phyloP scores from a whole-genome alignment of 1,140 invertebrate genomes.

The Drepana arcuata region DNA sequence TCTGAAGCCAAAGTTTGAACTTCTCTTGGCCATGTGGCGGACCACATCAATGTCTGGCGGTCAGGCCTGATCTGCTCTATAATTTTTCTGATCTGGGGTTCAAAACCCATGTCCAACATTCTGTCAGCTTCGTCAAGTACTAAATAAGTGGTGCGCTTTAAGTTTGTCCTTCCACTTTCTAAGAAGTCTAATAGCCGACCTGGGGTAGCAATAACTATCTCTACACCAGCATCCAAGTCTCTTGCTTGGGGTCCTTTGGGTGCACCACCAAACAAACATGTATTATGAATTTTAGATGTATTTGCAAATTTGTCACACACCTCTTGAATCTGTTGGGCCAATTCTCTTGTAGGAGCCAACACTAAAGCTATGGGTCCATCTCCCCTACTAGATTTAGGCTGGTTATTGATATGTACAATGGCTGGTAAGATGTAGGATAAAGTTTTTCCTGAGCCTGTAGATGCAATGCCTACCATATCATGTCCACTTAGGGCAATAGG shows the following conservation, averaged over 20 bases:
- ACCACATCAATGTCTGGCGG: conserved; percentile 88
- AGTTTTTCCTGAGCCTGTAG: conserved; percentile 95
- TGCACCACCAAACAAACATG: conserved; percentile 96
- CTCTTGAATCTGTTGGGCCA: conserved; percentile 97
- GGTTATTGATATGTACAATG: conserved; percentile 95
- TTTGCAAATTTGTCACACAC: conserved; percentile 94
- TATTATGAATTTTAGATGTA: conserved; percentile 88
- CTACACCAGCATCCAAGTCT: conserved; percentile 89
- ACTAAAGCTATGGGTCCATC: conserved; percentile 95
- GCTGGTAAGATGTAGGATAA: conserved; percentile 87
- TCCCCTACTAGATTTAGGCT: conserved; percentile 84
- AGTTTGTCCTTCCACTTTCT: conserved; percentile 92
- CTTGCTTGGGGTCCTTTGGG: conserved; percentile 87
- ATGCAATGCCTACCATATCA: conserved; percentile 96
- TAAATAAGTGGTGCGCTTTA: conserved; percentile 93
- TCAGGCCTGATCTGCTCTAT: conserved; percentile 93
- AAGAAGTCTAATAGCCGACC: conserved; percentile 96
- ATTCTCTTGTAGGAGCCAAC: conserved; percentile 93
- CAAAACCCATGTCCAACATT: conserved; percentile 99
- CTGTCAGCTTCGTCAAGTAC: conserved; percentile 98
- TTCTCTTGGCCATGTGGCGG: conserved; percentile 95
- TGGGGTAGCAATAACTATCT: conserved; percentile 95
- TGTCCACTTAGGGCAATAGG: conserved; percentile 93
- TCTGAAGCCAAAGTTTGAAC: conserved; percentile 89
- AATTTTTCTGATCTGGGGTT: conserved; percentile 98